Conservation (phyloP, 2,113 vertebrate genomes). For the Microtus pennsylvanicus region DNA sequence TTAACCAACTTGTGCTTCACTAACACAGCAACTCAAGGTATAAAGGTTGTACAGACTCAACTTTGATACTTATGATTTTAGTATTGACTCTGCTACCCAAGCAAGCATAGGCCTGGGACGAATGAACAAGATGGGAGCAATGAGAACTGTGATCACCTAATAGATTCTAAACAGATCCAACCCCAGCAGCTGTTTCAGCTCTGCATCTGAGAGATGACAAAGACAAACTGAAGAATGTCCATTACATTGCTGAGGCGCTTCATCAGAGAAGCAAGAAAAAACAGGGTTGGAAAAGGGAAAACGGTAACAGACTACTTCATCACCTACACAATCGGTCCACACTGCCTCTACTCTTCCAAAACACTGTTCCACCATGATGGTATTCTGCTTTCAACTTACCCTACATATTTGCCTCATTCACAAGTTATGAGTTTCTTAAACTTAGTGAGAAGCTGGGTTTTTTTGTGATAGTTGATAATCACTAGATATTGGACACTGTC, state of each 20-base stretch:
- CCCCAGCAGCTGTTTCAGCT: background rate
- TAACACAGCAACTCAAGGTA: background rate
- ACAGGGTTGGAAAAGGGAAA: conserved; percentile 1
- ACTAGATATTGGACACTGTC: too few relatives aligned
- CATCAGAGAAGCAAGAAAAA: background rate
- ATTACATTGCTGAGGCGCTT: background rate
- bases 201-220: background rate
- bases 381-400: too few relatives aligned
- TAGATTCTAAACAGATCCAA: background rate
- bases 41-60: conserved; percentile 4
- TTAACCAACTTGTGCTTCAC: background rate
- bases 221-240: conserved; percentile 24
- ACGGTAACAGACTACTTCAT: background rate
- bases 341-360: too few relatives aligned
- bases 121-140: background rate
- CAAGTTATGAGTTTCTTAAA: too few relatives aligned
- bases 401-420: too few relatives aligned
- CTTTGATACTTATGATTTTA: background rate
- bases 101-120: background rate
- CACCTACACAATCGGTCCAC: background rate
- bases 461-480: too few relatives aligned
- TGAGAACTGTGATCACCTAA: background rate
- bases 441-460: too few relatives aligned
- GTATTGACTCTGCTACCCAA: background rate
- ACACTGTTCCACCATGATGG: too few relatives aligned